These are phyloP conservation scores for Reticulitermes lucifugus DNA, from an alignment of 2,888 invertebrate genomes.

Conservation along the genomic window DNA sequence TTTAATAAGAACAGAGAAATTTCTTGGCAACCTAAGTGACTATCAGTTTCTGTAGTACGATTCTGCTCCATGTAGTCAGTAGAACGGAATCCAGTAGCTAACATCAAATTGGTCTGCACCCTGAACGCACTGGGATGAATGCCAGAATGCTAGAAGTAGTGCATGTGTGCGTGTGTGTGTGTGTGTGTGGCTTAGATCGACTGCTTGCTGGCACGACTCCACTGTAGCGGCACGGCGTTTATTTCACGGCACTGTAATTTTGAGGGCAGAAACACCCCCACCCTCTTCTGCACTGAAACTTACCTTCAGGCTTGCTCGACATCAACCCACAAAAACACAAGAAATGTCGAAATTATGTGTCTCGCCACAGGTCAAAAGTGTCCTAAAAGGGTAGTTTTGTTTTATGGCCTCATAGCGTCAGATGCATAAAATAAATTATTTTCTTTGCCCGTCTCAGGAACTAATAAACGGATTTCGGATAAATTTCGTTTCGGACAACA, in stretches of 20 bases:
- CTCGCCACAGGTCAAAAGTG: too few species aligned
- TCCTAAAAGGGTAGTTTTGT: too few species aligned
- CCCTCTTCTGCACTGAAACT: not conserved
- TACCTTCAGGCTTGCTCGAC: conserved; percentile 11
- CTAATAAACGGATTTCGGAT: too few species aligned
- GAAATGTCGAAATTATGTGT: not conserved
- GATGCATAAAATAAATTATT: too few species aligned
- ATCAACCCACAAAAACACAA: not conserved
- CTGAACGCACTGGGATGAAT: not conserved
- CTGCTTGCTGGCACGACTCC: conserved; percentile 10
- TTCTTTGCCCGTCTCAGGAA: too few species aligned
- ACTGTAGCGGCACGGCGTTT: conserved; percentile 1
- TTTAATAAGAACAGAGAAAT: too few species aligned
- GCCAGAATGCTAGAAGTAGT: not conserved
- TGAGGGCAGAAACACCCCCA: not conserved
- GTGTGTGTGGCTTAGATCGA: not conserved
- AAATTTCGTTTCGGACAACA: too few species aligned
- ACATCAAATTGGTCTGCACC: not conserved
- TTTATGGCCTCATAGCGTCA: too few species aligned
- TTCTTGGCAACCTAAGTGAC: too few species aligned
- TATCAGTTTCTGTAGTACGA: too few species aligned
- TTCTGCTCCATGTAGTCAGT: not conserved
- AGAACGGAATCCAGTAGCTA: not conserved
- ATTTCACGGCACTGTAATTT: conserved; percentile 33
- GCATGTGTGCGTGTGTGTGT: too few species aligned